Percentiles rank a stretch among this genome's conserved stretches.
Evolutionary conservation across 2,888 invertebrate species (phyloP).

Genomic region (Auanema sp.): DNA sequence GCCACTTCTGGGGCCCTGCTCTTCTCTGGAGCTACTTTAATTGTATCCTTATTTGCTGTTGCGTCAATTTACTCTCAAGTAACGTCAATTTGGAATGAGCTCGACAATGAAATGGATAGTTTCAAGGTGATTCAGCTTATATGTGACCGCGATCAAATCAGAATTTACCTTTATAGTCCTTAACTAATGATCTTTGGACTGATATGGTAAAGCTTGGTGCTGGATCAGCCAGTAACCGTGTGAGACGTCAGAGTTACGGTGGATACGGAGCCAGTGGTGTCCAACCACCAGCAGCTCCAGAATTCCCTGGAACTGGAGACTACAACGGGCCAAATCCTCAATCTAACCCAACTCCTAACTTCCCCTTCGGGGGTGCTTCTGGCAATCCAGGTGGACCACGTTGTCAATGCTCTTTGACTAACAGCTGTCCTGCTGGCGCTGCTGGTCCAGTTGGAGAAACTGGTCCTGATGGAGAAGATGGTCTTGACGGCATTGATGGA

Average conservation of each 20-base stretch:
- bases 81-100: conserved; percentile 58
- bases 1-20: conserved; percentile 58
- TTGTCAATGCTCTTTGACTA: conserved; percentile 44
- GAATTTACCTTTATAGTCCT: conserved; percentile 25
- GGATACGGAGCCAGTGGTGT: conserved; percentile 53
- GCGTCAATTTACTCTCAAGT: conserved; percentile 55
- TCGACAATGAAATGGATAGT: conserved; percentile 60
- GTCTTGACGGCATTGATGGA: conserved; percentile 50
- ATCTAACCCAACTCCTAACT: conserved; percentile 10
- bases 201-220: conserved; percentile 62
- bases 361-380: conserved; percentile 1
- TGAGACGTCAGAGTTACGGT: conserved; percentile 59
- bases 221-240: conserved; percentile 59
- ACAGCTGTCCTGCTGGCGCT: conserved; percentile 55
- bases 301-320: not conserved
- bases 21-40: conserved; percentile 55
- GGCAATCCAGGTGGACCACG: not conserved
- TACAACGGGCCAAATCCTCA: conserved; percentile 17
- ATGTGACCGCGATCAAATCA: not conserved
- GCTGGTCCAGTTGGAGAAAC: conserved; percentile 41
- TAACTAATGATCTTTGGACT: conserved; percentile 58
- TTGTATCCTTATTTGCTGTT: conserved; percentile 53
- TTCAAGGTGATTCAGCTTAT: conserved; percentile 43
- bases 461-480: conserved; percentile 45
- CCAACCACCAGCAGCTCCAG: conserved; percentile 26